phyloP scores from a whole-genome alignment of 2,113 vertebrate species.

The Leptobrachium leishanense region DNA sequence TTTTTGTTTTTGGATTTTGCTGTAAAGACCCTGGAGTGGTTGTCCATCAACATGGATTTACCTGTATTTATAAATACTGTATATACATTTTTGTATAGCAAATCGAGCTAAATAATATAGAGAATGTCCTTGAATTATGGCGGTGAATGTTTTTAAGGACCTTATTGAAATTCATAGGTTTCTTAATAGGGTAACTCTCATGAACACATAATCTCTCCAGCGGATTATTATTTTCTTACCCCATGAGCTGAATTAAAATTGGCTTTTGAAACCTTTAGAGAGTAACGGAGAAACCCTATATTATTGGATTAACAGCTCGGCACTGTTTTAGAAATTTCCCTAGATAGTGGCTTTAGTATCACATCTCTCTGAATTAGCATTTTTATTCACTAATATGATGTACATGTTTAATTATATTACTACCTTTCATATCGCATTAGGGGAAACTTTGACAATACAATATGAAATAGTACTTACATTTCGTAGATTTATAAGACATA shows the following conservation, averaged over 20 bases:
- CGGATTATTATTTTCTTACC: conserved; percentile 41
- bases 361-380: conserved; percentile 30
- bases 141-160: conserved; percentile 6
- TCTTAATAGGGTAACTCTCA: conserved; percentile 36
- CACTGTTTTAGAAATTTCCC: conserved; percentile 41
- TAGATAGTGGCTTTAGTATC: conserved; percentile 37
- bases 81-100: no score
- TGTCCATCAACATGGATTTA: no score
- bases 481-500: background rate
- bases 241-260: conserved; percentile 43
- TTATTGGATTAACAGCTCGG: conserved; percentile 25
- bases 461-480: conserved; percentile 8
- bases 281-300: conserved; percentile 23
- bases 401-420: conserved; percentile 43
- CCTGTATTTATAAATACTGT: no score
- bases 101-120: background rate
- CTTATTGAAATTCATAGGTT: conserved; percentile 41
- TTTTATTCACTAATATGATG: conserved; percentile 47
- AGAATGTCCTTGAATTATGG: conserved; percentile 23
- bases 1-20: no score
- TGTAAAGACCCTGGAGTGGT: no score
- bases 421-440: conserved; percentile 31
- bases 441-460: conserved; percentile 24
- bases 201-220: conserved; percentile 36
- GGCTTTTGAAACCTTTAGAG: conserved; percentile 34